phyloP scores from a whole-genome alignment of 2,113 vertebrate species.

The Petromus typicus region DNA sequence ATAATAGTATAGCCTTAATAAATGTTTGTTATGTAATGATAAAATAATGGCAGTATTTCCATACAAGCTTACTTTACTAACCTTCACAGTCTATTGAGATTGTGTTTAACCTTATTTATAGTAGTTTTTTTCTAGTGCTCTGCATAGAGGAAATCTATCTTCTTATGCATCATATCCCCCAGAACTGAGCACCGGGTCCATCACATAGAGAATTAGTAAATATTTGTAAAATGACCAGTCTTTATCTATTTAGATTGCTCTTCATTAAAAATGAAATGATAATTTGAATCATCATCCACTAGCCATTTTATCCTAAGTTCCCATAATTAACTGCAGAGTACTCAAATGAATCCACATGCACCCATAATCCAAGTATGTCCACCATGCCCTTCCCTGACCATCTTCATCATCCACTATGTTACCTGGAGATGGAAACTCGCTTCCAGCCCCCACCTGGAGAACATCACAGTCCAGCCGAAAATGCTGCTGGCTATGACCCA shows the following conservation, averaged over 20 bases:
- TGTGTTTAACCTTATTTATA: not conserved
- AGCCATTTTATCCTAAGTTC: not conserved
- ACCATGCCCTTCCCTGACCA: not conserved
- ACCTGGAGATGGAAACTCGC: not conserved
- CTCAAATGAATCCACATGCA: not conserved
- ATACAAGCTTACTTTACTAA: not conserved
- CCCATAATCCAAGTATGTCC: not conserved
- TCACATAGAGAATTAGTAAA: not conserved
- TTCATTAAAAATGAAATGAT: not conserved
- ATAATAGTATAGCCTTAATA: not conserved
- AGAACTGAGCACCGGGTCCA: not conserved
- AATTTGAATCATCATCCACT: not conserved
- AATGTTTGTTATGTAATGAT: constrained; percentile 2
- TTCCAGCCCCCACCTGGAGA: no score
- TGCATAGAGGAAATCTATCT: not conserved
- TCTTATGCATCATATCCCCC: not conserved
- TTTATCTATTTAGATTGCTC: not conserved
- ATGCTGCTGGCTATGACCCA: not conserved
- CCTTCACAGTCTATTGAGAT: not conserved
- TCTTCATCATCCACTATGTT: not conserved
- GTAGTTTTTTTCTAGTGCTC: not conserved
- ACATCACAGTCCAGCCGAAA: not conserved
- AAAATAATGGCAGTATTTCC: not conserved
- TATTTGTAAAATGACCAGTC: not conserved
- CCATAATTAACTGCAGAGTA: not conserved